phyloP scores from a whole-genome alignment of 1,140 invertebrate genomes.

The Drosophila bocki region DNA sequence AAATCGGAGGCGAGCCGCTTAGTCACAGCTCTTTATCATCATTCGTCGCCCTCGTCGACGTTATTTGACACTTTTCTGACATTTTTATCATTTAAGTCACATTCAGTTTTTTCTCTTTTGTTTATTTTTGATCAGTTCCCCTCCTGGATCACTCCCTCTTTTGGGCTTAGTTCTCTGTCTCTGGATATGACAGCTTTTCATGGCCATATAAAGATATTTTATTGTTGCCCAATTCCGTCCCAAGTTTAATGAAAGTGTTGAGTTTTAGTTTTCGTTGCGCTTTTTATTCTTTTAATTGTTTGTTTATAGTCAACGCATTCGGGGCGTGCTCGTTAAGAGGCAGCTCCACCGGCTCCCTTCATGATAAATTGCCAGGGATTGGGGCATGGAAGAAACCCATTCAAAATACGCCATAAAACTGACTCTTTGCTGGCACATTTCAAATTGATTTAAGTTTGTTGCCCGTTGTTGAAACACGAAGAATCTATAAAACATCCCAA shows the following conservation, averaged over 20 bases:
- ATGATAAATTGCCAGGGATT: constrained; percentile 67
- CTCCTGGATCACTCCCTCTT: neutral
- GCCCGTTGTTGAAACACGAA: constrained; percentile 62
- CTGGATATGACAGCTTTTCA: constrained; percentile 61
- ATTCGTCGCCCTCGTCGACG: constrained; percentile 77
- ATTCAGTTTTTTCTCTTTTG: constrained; percentile 55
- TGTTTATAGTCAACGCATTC: constrained; percentile 77
- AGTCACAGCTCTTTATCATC: constrained; percentile 79
- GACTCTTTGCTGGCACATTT: constrained; percentile 52
- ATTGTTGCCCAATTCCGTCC: constrained; percentile 74
- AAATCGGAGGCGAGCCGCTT: constrained; percentile 49
- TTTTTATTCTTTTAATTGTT: constrained; percentile 74
- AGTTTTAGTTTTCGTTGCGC: constrained; percentile 75
- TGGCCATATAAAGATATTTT: constrained; percentile 70
- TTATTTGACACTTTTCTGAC: constrained; percentile 80
- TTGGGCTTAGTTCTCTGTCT: neutral
- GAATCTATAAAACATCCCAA: constrained; percentile 72
- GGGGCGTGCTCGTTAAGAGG: constrained; percentile 61
- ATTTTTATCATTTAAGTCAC: constrained; percentile 83
- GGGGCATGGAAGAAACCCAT: constrained; percentile 63
- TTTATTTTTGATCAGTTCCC: constrained; percentile 40
- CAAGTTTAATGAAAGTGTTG: constrained; percentile 77
- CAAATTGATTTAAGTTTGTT: constrained; percentile 78
- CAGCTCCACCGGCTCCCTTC: constrained; percentile 25
- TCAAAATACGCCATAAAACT: constrained; percentile 75